Evolutionary conservation across 1,140 invertebrate species (phyloP).

Genomic region (Drosophila lini): DNA sequence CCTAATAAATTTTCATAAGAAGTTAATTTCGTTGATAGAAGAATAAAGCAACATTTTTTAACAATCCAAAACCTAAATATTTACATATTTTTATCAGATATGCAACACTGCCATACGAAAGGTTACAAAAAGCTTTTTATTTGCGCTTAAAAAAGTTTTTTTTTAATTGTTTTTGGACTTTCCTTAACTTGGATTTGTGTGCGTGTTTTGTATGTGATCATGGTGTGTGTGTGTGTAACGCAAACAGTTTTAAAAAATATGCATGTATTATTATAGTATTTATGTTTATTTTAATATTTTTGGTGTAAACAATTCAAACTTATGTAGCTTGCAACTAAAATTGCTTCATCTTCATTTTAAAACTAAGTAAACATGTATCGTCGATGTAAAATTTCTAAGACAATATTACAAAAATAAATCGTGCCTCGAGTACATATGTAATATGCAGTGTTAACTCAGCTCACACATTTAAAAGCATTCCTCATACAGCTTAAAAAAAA

Average conservation of each 20-base stretch:
- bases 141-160: not conserved
- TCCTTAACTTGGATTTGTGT: conserved; percentile 23
- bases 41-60: not conserved
- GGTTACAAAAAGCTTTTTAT: conserved; percentile 7
- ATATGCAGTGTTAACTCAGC: conserved; percentile 47
- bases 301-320: conserved; percentile 81
- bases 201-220: conserved; percentile 18
- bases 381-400: conserved; percentile 63
- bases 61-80: conserved; percentile 1
- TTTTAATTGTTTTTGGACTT: conserved; percentile 4
- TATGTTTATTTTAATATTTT: conserved; percentile 81
- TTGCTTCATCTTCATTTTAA: conserved; percentile 58
- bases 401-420: conserved; percentile 66
- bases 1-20: not conserved
- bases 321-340: conserved; percentile 73
- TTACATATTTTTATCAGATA: conserved; percentile 1
- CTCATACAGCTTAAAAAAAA: conserved; percentile 48
- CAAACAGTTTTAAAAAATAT: conserved; percentile 61
- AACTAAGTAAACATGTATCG: conserved; percentile 79
- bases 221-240: conserved; percentile 45
- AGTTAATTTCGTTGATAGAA: not conserved
- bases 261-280: conserved; percentile 37
- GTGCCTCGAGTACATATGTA: conserved; percentile 58
- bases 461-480: conserved; percentile 67
- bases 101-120: conserved; percentile 6